These are phyloP conservation scores for Diorhabda sublineata DNA, from an alignment of 1,140 invertebrate species.

Conservation along the genomic window DNA sequence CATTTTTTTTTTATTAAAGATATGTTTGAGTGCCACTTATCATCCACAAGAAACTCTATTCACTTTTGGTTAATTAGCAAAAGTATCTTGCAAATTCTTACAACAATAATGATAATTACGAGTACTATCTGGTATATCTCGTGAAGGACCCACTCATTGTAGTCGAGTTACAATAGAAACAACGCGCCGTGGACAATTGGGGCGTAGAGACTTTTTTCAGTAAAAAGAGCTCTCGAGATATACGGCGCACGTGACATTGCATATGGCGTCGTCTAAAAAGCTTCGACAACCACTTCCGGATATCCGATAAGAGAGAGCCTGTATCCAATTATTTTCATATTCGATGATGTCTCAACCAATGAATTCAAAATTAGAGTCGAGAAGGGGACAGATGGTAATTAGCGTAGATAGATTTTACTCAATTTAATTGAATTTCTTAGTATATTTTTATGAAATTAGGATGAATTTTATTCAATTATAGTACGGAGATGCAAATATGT, in stretches of 20 bases:
- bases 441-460: too few species aligned
- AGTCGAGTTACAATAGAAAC: constrained; percentile 2
- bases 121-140: neutral
- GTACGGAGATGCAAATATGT: too few species aligned
- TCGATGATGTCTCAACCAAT: neutral
- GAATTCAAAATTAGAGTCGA: neutral
- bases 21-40: too few species aligned
- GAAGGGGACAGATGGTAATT: too few species aligned
- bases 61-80: neutral
- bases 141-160: neutral
- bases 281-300: constrained; percentile 6
- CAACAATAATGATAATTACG: neutral
- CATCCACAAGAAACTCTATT: too few species aligned
- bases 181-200: constrained; percentile 8
- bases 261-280: neutral
- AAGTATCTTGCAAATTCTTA: neutral
- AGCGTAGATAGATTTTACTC: too few species aligned
- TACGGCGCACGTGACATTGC: constrained; percentile 9
- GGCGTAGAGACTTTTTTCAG: neutral
- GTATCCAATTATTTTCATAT: constrained; percentile 16
- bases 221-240: neutral
- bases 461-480: too few species aligned
- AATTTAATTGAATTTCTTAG: too few species aligned
- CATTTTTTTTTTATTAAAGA: too few species aligned
- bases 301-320: constrained; percentile 6